Conservation (phyloP, 92 coral and sea anemone genomes). For the Phenganax subtilis region DNA sequence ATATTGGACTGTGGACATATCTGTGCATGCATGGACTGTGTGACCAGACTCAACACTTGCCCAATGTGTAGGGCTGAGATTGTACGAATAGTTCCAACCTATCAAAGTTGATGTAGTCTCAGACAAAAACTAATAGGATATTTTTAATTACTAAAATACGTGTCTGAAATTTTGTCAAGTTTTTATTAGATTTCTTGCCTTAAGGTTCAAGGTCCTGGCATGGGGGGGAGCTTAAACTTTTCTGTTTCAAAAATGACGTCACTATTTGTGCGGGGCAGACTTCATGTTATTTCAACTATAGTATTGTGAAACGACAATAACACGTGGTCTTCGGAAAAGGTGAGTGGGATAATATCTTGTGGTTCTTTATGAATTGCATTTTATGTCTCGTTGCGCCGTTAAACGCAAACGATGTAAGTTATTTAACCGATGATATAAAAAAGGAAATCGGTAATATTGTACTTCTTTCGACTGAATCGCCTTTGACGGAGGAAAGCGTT, state of each 20-base stretch:
- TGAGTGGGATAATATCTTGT: background rate
- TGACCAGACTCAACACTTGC: slow-evolving; percentile 64
- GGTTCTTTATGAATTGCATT: background rate
- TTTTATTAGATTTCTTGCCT: too few species aligned
- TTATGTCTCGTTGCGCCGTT: background rate
- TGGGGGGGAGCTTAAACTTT: too few species aligned
- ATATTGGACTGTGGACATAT: slow-evolving; percentile 95
- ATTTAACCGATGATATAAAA: background rate
- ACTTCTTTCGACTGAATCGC: background rate
- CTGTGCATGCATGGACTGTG: slow-evolving; percentile 73
- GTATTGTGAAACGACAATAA: too few species aligned
- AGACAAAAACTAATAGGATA: too few species aligned
- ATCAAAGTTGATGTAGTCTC: slow-evolving; percentile 29
- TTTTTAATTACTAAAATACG: too few species aligned
- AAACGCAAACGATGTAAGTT: background rate
- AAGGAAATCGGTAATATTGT: background rate
- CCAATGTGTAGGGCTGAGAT: slow-evolving; percentile 81
- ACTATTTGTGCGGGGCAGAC: too few species aligned
- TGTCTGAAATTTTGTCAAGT: too few species aligned
- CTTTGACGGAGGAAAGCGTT: background rate
- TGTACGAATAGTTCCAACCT: slow-evolving; percentile 73
- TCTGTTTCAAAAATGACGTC: too few species aligned
- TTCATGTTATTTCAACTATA: too few species aligned
- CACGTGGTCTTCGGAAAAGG: too few species aligned
- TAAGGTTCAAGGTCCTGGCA: too few species aligned